Percentiles rank a stretch among this genome's conserved stretches.
These are phyloP conservation scores for Heliothis peltigera DNA, from an alignment of 2,888 invertebrate species.

Conservation along the genomic window DNA sequence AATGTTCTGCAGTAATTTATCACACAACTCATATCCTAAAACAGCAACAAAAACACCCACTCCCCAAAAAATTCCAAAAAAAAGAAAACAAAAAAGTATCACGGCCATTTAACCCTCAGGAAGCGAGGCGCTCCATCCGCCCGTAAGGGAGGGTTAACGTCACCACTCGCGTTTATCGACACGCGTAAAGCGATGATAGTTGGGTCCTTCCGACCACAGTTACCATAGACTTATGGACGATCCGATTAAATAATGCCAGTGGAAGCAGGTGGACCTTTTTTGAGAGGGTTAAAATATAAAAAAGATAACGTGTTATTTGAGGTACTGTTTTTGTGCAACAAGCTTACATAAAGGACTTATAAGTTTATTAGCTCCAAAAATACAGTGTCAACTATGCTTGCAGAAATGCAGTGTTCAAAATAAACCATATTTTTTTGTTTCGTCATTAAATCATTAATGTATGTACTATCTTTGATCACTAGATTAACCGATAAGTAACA, in stretches of 20 bases:
- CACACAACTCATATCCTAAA: not conserved
- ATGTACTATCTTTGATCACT: no score
- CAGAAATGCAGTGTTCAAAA: no score
- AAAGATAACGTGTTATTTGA: not conserved
- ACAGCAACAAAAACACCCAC: not conserved
- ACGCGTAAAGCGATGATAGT: conserved; percentile 71
- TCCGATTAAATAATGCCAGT: conserved; percentile 56
- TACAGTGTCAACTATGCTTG: no score
- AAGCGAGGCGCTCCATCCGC: conserved; percentile 43
- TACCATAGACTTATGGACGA: conserved; percentile 54
- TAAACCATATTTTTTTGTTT: no score
- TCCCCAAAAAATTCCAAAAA: conserved; percentile 14
- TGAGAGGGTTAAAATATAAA: conserved; percentile 14
- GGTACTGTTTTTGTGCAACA: not conserved
- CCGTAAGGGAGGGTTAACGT: conserved; percentile 51
- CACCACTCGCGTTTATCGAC: conserved; percentile 66
- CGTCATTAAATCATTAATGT: no score
- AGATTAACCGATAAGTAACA: no score
- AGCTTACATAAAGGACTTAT: not conserved
- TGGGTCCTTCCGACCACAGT: conserved; percentile 65
- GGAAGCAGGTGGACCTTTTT: conserved; percentile 9
- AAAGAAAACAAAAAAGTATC: conserved; percentile 17
- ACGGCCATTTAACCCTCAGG: conserved; percentile 34
- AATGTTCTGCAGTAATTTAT: no score
- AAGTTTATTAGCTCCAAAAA: no score